Percentiles rank a stretch among this genome's conserved stretches.
These are phyloP conservation scores for Ophion ellenae DNA, from an alignment of 2,888 invertebrate genomes.

Conservation along the genomic window DNA sequence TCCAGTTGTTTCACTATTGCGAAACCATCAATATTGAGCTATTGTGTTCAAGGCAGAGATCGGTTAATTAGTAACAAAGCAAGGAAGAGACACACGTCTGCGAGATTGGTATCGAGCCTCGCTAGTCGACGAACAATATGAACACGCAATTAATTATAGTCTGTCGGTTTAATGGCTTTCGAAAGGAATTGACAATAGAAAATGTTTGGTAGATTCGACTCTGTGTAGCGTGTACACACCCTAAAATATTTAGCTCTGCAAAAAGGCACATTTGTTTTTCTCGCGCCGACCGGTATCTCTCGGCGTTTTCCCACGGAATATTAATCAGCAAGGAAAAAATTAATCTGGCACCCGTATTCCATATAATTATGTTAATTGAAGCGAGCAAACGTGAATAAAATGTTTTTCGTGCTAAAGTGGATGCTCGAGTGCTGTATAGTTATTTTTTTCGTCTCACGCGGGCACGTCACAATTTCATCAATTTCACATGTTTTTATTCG, in stretches of 20 bases:
- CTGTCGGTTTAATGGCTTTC: too few species aligned
- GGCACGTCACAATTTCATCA: conserved; percentile 18
- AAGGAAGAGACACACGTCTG: neutral
- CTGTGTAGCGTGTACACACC: neutral
- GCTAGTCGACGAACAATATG: neutral
- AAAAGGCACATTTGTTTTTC: neutral
- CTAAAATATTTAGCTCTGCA: neutral
- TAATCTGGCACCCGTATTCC: neutral
- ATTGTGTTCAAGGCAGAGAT: neutral
- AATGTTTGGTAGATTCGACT: neutral
- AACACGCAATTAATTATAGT: too few species aligned
- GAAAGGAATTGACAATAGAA: neutral
- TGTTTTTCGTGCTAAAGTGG: conserved; percentile 21
- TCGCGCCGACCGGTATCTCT: neutral
- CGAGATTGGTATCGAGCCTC: neutral
- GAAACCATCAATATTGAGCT: neutral
- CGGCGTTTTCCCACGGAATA: neutral
- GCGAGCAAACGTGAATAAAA: conserved; percentile 26
- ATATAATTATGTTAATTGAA: conserved; percentile 35
- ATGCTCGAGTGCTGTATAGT: conserved; percentile 1
- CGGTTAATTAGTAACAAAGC: neutral
- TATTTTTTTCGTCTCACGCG: conserved; percentile 16
- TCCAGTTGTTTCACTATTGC: neutral
- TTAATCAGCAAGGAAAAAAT: neutral
- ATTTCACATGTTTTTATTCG: conserved; percentile 41